A percentile compares a stretch with the other conserved stretches of the same genome.
Evolutionary conservation across 2,113 vertebrate species (phyloP).

Genomic region (Megaptera novaeangliae): DNA sequence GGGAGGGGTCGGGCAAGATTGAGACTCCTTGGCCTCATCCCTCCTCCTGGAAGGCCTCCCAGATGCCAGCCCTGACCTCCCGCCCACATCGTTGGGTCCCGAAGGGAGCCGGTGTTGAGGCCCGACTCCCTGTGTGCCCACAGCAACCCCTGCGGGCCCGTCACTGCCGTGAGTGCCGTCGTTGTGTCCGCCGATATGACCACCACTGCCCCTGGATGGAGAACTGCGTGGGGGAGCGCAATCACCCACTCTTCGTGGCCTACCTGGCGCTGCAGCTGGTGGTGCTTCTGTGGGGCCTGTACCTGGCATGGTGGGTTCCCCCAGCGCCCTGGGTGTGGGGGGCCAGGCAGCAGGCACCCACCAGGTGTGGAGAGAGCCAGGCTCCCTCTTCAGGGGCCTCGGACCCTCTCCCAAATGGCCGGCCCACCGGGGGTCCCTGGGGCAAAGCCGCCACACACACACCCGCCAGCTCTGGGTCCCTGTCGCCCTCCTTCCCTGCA

Average conservation of each 20-base stretch:
- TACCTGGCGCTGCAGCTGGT: conserved; percentile 89
- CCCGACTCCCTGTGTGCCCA: background rate
- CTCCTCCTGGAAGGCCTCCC: background rate
- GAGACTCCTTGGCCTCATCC: background rate
- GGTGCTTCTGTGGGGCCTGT: conserved; percentile 90
- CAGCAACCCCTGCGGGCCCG: conserved; percentile 95
- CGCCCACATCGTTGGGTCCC: background rate
- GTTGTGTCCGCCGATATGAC: conserved; percentile 92
- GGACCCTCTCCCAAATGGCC: background rate
- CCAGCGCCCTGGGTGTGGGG: rapidly evolving
- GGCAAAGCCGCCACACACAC: too few species aligned
- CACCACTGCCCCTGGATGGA: conserved; percentile 98
- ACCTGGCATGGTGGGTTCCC: conserved; percentile 88
- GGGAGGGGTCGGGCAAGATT: background rate
- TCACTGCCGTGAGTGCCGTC: conserved; percentile 92
- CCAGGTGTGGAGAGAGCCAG: background rate
- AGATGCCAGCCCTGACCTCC: background rate
- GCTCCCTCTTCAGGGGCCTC: background rate
- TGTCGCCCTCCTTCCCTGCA: conserved; percentile 58
- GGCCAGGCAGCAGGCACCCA: background rate
- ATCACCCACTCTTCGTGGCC: conserved; percentile 92
- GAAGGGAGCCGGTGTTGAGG: background rate
- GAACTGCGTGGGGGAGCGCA: conserved; percentile 95
- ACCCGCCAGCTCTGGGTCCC: background rate
- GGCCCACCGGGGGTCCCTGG: background rate